phyloP scores from a whole-genome alignment of 1,140 invertebrate species.

The Zaprionus africanus region DNA sequence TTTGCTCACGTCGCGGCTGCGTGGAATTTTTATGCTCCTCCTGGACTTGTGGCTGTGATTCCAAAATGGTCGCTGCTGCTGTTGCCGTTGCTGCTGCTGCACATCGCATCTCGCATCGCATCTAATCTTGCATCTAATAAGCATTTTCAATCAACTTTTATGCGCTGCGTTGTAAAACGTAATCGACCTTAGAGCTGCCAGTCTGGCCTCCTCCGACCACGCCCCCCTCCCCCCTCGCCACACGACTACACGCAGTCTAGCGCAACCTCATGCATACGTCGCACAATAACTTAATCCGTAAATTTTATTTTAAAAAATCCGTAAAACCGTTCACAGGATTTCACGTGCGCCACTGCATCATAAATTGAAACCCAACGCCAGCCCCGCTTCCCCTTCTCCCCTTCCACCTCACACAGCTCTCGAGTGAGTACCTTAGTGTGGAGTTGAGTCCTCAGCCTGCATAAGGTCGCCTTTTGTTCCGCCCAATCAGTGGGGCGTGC shows the following conservation, averaged over 20 bases:
- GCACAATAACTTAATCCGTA: constrained; percentile 84
- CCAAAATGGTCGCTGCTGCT: constrained; percentile 47
- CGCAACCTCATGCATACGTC: constrained; percentile 43
- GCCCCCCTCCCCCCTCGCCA: not conserved
- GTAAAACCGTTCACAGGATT: constrained; percentile 73
- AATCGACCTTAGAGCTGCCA: constrained; percentile 76
- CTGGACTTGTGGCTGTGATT: constrained; percentile 58
- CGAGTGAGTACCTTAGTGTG: constrained; percentile 17
- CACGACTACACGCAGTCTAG: constrained; percentile 36
- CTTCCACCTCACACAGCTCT: constrained; percentile 12
- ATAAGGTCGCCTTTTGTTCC: constrained; percentile 40
- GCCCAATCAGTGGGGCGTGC: constrained; percentile 60
- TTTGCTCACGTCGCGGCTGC: constrained; percentile 73
- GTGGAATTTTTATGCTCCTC: constrained; percentile 65
- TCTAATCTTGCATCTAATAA: constrained; percentile 84
- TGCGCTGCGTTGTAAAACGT: constrained; percentile 79
- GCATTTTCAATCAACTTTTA: constrained; percentile 85
- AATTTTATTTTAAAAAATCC: constrained; percentile 83
- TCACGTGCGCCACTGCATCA: constrained; percentile 58
- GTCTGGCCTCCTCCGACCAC: not conserved
- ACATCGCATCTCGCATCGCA: constrained; percentile 65
- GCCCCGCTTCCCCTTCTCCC: not conserved
- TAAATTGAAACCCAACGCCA: constrained; percentile 74
- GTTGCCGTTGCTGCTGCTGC: constrained; percentile 41
- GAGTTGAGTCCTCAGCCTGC: constrained; percentile 5